Evolutionary conservation across 1,140 invertebrate species (phyloP).

Genomic region (Cecropterus lyciades): DNA sequence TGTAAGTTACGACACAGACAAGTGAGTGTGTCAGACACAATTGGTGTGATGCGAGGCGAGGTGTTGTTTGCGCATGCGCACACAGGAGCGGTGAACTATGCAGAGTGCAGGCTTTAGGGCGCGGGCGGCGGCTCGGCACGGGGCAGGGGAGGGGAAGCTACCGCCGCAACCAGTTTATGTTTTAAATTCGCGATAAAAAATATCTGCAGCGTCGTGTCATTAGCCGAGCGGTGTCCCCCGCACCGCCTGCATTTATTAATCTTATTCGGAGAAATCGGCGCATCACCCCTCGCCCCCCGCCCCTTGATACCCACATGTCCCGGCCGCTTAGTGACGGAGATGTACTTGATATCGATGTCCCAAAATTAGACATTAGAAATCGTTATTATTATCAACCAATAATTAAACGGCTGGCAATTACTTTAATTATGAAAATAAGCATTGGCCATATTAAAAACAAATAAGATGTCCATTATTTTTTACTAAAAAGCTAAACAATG

Average conservation of each 20-base stretch:
- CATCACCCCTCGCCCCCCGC: conserved; percentile 56
- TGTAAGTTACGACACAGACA: conserved; percentile 26
- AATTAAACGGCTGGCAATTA: no score
- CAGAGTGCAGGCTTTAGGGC: conserved; percentile 49
- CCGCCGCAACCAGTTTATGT: conserved; percentile 71
- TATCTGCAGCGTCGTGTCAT: conserved; percentile 79
- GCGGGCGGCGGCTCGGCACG: conserved; percentile 15
- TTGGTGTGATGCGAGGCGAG: conserved; percentile 39
- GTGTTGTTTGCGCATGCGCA: conserved; percentile 35
- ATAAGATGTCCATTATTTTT: no score
- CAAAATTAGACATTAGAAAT: conserved; percentile 22
- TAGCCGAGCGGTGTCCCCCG: conserved; percentile 66
- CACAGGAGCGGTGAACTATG: conserved; percentile 56
- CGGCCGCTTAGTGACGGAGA: conserved; percentile 42
- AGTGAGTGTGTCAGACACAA: conserved; percentile 43
- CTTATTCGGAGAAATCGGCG: conserved; percentile 80
- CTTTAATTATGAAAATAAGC: no score
- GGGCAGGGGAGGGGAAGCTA: conserved; percentile 38
- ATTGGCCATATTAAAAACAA: no score
- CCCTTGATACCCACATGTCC: conserved; percentile 44
- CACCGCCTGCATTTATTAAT: conserved; percentile 77
- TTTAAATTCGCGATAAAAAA: conserved; percentile 81
- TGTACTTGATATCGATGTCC: conserved; percentile 37
- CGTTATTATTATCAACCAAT: no score
- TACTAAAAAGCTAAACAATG: no score